These are phyloP conservation scores for Ormyrus labotus DNA, from an alignment of 2,888 invertebrate genomes.

Conservation along the genomic window DNA sequence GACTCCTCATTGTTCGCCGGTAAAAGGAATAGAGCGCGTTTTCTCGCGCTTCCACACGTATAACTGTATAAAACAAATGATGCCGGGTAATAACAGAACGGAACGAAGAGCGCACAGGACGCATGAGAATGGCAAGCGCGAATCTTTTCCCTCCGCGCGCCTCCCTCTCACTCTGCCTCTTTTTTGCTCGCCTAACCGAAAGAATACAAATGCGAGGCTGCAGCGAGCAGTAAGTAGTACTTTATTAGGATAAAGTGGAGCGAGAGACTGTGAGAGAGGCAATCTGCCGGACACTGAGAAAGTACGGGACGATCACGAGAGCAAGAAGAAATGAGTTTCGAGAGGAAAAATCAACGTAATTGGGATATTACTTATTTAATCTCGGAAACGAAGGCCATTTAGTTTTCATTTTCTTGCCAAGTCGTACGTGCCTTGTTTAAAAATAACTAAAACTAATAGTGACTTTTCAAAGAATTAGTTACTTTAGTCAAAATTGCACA, in stretches of 20 bases:
- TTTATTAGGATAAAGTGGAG: constrained; percentile 28
- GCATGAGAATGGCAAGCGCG: constrained; percentile 20
- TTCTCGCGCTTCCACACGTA: constrained; percentile 49
- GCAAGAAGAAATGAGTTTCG: neutral
- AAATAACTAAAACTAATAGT: too few relatives aligned
- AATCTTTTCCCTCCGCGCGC: neutral
- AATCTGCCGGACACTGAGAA: neutral
- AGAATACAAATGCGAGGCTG: constrained; percentile 17
- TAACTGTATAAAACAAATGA: constrained; percentile 54
- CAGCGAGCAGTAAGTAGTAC: too few relatives aligned
- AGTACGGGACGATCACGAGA: too few relatives aligned
- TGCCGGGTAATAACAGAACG: constrained; percentile 48
- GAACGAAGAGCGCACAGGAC: constrained; percentile 18
- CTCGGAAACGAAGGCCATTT: too few relatives aligned
- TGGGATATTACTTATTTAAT: too few relatives aligned
- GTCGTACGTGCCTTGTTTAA: too few relatives aligned
- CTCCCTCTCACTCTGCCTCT: neutral
- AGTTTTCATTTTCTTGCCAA: too few relatives aligned
- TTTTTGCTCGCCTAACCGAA: neutral
- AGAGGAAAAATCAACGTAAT: too few relatives aligned
- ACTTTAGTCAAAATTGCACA: too few relatives aligned
- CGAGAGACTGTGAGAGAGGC: neutral
- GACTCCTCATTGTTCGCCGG: constrained; percentile 39
- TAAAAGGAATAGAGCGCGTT: constrained; percentile 36
- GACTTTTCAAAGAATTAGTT: too few relatives aligned